Conservation (phyloP, 2,113 vertebrate species). For the Damaliscus lunatus region DNA sequence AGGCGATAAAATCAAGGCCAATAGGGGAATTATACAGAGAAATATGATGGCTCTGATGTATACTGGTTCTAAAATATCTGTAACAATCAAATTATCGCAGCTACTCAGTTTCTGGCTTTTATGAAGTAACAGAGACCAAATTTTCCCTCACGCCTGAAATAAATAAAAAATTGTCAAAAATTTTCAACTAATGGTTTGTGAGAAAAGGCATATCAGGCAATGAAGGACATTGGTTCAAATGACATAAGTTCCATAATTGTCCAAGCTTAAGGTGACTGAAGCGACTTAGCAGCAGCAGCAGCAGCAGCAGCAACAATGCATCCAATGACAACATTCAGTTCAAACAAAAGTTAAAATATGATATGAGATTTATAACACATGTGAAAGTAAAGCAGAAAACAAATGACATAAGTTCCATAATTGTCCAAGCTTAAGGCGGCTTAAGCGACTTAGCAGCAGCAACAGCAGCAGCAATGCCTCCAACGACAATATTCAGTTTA, state of each 20-base stretch:
- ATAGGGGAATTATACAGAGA: not conserved
- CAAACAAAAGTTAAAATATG: not conserved
- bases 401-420: too few relatives aligned
- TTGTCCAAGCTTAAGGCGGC: too few relatives aligned
- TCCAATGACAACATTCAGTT: not conserved
- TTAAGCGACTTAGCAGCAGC: too few relatives aligned
- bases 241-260: not conserved
- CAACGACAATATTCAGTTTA: not conserved
- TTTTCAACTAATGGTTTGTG: not conserved
- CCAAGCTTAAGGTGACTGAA: not conserved
- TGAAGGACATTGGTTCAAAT: not conserved
- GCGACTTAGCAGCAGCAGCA: too few relatives aligned
- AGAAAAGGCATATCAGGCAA: not conserved
- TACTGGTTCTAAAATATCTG: not conserved
- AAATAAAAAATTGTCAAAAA: not conserved
- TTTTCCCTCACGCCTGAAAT: not conserved
- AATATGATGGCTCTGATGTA: not conserved
- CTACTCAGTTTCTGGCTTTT: not conserved
- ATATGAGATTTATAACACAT: not conserved
- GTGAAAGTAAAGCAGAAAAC: not conserved
- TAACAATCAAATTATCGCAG: not conserved
- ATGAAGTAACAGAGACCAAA: not conserved
- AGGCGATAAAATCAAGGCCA: not conserved
- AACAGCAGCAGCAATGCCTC: not conserved
- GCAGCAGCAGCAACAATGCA: too few relatives aligned